A percentile compares a stretch with the other conserved stretches of the same genome.
These are phyloP conservation scores for Sarcophilus harrisii DNA, from an alignment of 2,797 vertebrate genomes.

Conservation along the genomic window DNA sequence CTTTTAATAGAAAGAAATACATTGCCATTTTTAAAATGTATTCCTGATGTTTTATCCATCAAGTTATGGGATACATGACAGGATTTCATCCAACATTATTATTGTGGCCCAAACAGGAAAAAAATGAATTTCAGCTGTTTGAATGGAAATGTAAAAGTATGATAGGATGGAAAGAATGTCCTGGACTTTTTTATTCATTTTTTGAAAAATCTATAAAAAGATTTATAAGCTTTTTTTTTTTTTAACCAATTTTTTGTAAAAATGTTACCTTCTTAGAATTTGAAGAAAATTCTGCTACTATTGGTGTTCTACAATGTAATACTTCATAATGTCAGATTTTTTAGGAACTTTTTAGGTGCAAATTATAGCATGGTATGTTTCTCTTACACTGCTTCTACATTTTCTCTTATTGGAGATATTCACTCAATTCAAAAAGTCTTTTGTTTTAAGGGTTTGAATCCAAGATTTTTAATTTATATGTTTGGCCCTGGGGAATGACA, in stretches of 20 bases:
- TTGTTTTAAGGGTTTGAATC: constrained; percentile 45
- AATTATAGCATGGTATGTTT: constrained; percentile 43
- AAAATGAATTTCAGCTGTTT: constrained; percentile 84
- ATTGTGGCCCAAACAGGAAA: constrained; percentile 80
- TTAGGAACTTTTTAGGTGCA: constrained; percentile 49
- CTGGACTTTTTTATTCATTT: constrained; percentile 63
- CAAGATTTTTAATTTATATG: constrained; percentile 38
- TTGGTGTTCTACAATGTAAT: constrained; percentile 48
- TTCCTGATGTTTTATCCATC: constrained; percentile 83
- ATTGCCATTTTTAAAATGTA: constrained; percentile 76
- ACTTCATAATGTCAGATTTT: constrained; percentile 44
- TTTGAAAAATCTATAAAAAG: constrained; percentile 67
- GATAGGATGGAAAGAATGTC: constrained; percentile 82
- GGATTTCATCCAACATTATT: constrained; percentile 80
- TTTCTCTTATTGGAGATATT: constrained; percentile 50
- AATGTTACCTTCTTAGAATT: constrained; percentile 12
- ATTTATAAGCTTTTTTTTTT: constrained; percentile 68
- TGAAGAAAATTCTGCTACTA: constrained; percentile 32
- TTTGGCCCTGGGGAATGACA: constrained; percentile 54
- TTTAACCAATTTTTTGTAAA: constrained; percentile 58
- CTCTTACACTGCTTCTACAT: constrained; percentile 48
- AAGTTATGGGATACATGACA: constrained; percentile 75
- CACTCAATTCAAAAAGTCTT: constrained; percentile 52
- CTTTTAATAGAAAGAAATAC: constrained; percentile 81
- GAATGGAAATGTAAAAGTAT: constrained; percentile 81